A percentile compares a stretch with the other conserved stretches of the same genome.
Evolutionary conservation across 2,797 vertebrate species (phyloP).

Genomic region (Apogon talboti): DNA sequence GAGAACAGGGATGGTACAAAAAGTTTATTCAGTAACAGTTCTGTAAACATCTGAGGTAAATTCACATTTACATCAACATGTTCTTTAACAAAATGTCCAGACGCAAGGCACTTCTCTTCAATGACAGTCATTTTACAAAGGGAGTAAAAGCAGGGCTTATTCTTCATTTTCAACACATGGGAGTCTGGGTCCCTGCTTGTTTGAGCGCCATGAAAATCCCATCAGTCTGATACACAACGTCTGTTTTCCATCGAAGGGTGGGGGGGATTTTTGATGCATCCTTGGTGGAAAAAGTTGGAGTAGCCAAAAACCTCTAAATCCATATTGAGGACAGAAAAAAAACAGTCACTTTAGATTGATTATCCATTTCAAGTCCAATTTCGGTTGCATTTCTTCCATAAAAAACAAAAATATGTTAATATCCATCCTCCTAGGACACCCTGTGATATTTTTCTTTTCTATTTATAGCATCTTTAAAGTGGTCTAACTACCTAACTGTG

Average conservation of each 20-base stretch:
- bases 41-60: slow-evolving; percentile 94
- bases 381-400: slow-evolving; percentile 53
- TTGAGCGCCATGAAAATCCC: slow-evolving; percentile 68
- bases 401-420: slow-evolving; percentile 70
- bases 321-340: slow-evolving; percentile 62
- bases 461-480: slow-evolving; percentile 70
- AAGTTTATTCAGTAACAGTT: slow-evolving; percentile 90
- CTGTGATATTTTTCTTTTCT: slow-evolving; percentile 45
- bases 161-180: slow-evolving; percentile 59
- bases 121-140: slow-evolving; percentile 71
- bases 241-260: slow-evolving; percentile 21
- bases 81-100: slow-evolving; percentile 84
- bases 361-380: slow-evolving; percentile 50
- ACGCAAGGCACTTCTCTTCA: slow-evolving; percentile 87
- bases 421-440: slow-evolving; percentile 54
- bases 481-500: slow-evolving; percentile 80
- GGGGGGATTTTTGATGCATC: slow-evolving; percentile 28
- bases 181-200: slow-evolving; percentile 65
- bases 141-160: slow-evolving; percentile 45
- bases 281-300: slow-evolving; percentile 41
- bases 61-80: slow-evolving; percentile 89
- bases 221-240: slow-evolving; percentile 55
- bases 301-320: slow-evolving; percentile 53
- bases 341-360: slow-evolving; percentile 40
- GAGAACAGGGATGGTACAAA: slow-evolving; percentile 84